Evolutionary conservation across 1,140 invertebrate species (phyloP).

Genomic region (Bicyclus anynana): DNA sequence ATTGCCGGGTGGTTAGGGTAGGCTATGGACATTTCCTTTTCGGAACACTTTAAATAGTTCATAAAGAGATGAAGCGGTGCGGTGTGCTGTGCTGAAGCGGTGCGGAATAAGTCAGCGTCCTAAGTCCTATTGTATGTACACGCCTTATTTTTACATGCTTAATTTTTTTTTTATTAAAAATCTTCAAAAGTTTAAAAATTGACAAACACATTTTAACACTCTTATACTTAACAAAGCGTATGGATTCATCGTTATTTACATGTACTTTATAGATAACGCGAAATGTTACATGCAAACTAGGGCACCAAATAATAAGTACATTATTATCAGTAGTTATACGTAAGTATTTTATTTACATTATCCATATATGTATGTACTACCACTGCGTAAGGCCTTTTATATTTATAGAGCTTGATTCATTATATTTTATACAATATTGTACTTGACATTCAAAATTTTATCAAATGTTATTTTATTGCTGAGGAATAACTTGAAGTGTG

Average conservation of each 20-base stretch:
- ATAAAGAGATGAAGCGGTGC: no score
- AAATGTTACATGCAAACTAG: constrained; percentile 64
- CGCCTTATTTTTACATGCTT: constrained; percentile 47
- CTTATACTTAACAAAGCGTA: constrained; percentile 75
- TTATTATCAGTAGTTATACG: constrained; percentile 30
- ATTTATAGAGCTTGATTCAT: neutral
- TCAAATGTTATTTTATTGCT: neutral
- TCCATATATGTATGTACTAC: neutral
- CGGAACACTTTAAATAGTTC: neutral
- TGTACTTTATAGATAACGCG: constrained; percentile 55
- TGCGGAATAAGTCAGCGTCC: neutral
- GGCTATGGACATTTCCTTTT: no score
- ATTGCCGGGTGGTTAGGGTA: no score
- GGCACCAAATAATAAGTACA: constrained; percentile 70
- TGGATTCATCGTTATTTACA: constrained; percentile 73
- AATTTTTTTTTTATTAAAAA: constrained; percentile 50
- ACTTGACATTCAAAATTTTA: neutral
- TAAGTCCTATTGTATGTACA: constrained; percentile 61
- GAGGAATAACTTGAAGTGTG: no score
- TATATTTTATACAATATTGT: neutral
- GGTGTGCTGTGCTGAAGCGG: neutral
- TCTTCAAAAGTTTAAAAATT: constrained; percentile 69
- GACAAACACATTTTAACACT: constrained; percentile 71
- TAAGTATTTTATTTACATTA: constrained; percentile 10
- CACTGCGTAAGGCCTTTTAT: neutral